Evolutionary conservation across 1,140 invertebrate species (phyloP).

Genomic region (Diorhabda sublineata): DNA sequence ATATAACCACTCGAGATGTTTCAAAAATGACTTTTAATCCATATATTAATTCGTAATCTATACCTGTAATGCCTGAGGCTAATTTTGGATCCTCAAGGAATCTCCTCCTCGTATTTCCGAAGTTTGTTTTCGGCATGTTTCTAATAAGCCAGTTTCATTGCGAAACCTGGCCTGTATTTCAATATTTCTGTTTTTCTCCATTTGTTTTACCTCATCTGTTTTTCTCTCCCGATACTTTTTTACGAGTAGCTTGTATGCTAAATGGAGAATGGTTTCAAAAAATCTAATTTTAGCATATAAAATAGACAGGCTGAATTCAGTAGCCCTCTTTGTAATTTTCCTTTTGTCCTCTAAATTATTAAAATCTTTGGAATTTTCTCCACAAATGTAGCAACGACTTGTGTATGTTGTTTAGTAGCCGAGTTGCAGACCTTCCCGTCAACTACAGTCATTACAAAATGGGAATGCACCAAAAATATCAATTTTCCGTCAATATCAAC

Average conservation of each 20-base stretch:
- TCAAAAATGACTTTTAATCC: constrained; percentile 1
- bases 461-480: too few relatives aligned
- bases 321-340: too few relatives aligned
- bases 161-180: constrained; percentile 6
- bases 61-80: too few relatives aligned
- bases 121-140: constrained; percentile 4
- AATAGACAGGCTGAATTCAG: constrained; percentile 21
- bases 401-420: too few relatives aligned
- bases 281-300: constrained; percentile 45
- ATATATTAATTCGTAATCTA: constrained; percentile 1
- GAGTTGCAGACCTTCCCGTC: too few relatives aligned
- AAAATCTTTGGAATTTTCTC: too few relatives aligned
- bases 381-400: too few relatives aligned
- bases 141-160: neutral
- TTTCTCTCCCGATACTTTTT: constrained; percentile 35
- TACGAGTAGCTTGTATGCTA: constrained; percentile 40
- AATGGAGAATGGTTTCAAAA: constrained; percentile 44
- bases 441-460: too few relatives aligned
- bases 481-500: too few relatives aligned
- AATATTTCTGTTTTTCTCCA: neutral
- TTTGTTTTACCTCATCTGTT: constrained; percentile 13
- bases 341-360: too few relatives aligned
- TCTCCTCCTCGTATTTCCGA: constrained; percentile 20
- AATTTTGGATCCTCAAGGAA: constrained; percentile 8
- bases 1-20: constrained; percentile 13